A percentile compares a stretch with the other conserved stretches of the same genome.
phyloP scores from a whole-genome alignment of 2,797 vertebrate species.

The Helicolenus hilgendorfi region DNA sequence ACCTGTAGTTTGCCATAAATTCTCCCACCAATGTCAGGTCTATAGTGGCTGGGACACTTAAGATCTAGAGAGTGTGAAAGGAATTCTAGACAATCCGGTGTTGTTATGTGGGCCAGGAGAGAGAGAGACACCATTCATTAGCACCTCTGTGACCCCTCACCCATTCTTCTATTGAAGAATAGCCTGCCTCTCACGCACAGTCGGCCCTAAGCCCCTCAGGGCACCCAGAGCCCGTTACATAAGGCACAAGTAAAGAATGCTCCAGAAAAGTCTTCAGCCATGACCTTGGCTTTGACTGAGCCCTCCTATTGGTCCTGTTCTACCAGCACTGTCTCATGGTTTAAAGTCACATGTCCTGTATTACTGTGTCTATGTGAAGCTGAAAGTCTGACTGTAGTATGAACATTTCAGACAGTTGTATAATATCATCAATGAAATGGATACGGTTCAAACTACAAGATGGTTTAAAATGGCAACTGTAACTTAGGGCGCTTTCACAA shows the following conservation, averaged over 20 bases:
- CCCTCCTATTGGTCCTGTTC: constrained; percentile 24
- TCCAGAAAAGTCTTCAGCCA: constrained; percentile 73
- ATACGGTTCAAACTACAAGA: not conserved
- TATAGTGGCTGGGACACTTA: constrained; percentile 57
- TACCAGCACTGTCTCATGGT: constrained; percentile 33
- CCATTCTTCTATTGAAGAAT: constrained; percentile 79
- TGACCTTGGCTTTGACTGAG: constrained; percentile 76
- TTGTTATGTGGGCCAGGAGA: constrained; percentile 67
- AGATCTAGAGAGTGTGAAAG: constrained; percentile 63
- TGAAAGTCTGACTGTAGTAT: not conserved
- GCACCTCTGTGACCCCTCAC: constrained; percentile 76
- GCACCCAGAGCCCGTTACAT: constrained; percentile 59
- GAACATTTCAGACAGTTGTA: not conserved
- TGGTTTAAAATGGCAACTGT: not conserved
- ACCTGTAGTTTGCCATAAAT: constrained; percentile 42
- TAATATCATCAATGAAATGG: not conserved
- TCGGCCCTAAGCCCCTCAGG: constrained; percentile 59
- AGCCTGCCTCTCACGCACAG: constrained; percentile 70
- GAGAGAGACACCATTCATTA: constrained; percentile 71
- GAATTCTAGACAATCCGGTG: constrained; percentile 56
- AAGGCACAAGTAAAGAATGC: constrained; percentile 73
- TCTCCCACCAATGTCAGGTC: constrained; percentile 46
- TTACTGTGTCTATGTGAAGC: not conserved
- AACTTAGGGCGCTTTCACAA: not conserved
- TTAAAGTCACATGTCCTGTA: constrained; percentile 45